Evolutionary conservation across 2,113 vertebrate genomes (phyloP), one percentile per base, ranked within the genome.

Genomic region (Megalops atlanticus): DNA sequence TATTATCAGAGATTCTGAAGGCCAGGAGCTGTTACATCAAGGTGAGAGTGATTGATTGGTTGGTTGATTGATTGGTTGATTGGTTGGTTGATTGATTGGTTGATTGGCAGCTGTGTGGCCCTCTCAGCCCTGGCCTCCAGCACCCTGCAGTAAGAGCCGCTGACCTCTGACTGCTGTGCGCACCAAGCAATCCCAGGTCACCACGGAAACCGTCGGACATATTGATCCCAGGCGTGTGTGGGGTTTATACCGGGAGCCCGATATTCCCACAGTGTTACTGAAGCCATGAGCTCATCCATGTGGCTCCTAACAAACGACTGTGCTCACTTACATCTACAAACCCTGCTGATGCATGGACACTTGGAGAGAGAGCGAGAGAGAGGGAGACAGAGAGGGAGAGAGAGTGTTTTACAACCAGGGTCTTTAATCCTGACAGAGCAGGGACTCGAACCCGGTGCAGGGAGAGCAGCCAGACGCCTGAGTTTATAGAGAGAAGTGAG

Each of bases 41-140:
- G 7, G 58, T 64, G 58, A 77, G 43, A 75, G 38, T 79, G 58
- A 83, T 75, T 16, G 52, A 76, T 14, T 6, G 54, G 14, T n/a
- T n/a, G n/a, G n/a, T n/a, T n/a, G n/a, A n/a, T n/a, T n/a, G n/a
- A n/a, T n/a, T n/a, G n/a, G n/a, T n/a, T n/a, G n/a, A n/a, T n/a
- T n/a, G n/a, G n/a, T n/a, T n/a, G n/a, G n/a, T n/a, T n/a, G n/a
- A n/a, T n/a, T n/a, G n/a, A n/a, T n/a, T n/a, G n/a, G n/a, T n/a
- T 16, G 52, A 76, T 14, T 6, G 54, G 14, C 58, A 64, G 58
- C 58, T 64, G 4, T 18, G 52, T 24, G 3, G 52, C 52, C 52
- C 24, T 58, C 52, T 58, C 52, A 21, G 18, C 1, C 58, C 1
- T 6, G 24, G 24, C 8, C n/a, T n/a, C n/a, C n/a, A n/a, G 58